These are phyloP conservation scores for Gallinago paraguaiae DNA, from an alignment of 2,113 vertebrate genomes.

Conservation along the genomic window DNA sequence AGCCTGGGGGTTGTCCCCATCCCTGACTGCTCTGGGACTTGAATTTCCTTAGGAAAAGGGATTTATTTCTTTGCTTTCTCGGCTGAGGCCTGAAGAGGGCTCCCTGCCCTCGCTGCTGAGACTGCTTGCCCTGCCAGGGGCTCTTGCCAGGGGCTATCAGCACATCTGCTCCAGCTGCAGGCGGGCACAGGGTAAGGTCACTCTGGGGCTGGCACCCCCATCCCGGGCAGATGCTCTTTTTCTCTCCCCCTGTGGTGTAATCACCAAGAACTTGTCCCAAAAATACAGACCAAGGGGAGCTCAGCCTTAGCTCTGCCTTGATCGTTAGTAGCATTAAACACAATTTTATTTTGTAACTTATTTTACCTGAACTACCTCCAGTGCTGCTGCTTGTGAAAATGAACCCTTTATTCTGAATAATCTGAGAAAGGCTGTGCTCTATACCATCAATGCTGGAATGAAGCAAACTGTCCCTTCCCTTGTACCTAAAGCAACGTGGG, in stretches of 20 bases:
- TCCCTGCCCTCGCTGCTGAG: background rate
- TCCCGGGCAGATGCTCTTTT: fast-evolving
- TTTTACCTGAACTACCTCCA: background rate
- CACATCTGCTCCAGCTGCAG: background rate
- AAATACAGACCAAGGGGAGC: background rate
- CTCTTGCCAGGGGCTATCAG: fast-evolving
- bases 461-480: background rate
- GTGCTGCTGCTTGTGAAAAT: background rate
- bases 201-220: fast-evolving
- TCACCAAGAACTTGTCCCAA: fast-evolving
- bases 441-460: fast-evolving
- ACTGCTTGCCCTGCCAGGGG: background rate
- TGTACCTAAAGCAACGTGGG: fast-evolving
- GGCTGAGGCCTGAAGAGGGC: background rate
- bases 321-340: background rate
- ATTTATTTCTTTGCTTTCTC: background rate
- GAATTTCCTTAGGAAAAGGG: background rate
- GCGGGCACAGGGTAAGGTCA: background rate
- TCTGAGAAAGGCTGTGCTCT: fast-evolving
- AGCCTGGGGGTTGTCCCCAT: background rate
- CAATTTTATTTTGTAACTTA: background rate
- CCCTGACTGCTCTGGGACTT: too few relatives aligned
- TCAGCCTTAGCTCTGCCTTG: background rate
- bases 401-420: background rate
- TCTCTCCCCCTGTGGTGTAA: fast-evolving